Conservation (phyloP, 2,797 vertebrate genomes). For the Gymnoscopelus microlampas region DNA sequence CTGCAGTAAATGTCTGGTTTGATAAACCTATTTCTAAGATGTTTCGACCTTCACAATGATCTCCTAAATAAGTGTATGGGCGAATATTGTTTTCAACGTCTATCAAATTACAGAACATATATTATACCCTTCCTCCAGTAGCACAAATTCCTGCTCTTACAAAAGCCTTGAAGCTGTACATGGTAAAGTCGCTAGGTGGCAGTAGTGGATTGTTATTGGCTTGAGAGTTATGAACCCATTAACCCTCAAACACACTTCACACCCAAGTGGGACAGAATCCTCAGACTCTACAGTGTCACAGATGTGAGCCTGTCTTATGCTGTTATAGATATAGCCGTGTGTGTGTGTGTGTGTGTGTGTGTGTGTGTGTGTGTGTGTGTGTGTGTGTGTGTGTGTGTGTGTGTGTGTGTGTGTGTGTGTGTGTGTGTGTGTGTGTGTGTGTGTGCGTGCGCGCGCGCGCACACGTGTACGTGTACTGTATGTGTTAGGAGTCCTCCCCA, state of each 20-base stretch:
- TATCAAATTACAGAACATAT: too few species aligned
- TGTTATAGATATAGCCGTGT: slow-evolving; percentile 42
- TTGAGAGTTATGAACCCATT: slow-evolving; percentile 55
- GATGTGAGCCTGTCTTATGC: slow-evolving; percentile 50
- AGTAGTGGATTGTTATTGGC: slow-evolving; percentile 33
- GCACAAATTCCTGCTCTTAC: background rate
- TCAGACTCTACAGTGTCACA: slow-evolving; percentile 42
- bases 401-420: background rate
- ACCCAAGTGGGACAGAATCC: slow-evolving; percentile 46
- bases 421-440: background rate
- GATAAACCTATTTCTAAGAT: too few species aligned
- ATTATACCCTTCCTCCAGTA: too few species aligned
- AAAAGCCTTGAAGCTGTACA: background rate
- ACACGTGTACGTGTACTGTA: too few species aligned
- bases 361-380: slow-evolving; percentile 26
- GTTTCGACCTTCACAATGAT: too few species aligned
- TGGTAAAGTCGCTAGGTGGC: slow-evolving; percentile 63
- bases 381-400: slow-evolving; percentile 13
- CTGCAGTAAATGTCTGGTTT: too few species aligned
- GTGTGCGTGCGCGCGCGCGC: background rate
- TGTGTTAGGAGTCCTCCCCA: too few species aligned
- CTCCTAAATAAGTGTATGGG: too few species aligned
- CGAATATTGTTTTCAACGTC: too few species aligned
- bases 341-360: slow-evolving; percentile 27
- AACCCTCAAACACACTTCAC: slow-evolving; percentile 43